A percentile compares a stretch with the other conserved stretches of the same genome.
Conservation (phyloP, 2,113 vertebrate genomes). For the Bubalus kerabau region DNA sequence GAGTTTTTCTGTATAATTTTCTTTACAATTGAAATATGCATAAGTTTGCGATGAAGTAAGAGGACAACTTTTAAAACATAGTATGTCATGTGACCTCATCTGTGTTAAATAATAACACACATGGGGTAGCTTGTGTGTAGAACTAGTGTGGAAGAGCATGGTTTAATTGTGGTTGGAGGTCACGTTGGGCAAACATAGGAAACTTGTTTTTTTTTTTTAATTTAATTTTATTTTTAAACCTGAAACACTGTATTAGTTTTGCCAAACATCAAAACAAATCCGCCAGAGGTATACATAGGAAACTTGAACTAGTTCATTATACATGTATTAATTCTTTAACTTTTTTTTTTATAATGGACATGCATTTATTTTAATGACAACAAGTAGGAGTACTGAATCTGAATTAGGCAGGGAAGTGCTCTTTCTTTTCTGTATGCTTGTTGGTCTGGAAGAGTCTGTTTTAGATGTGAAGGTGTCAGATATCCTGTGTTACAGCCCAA, state of each 20-base stretch:
- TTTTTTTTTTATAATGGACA: not conserved
- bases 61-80: not conserved
- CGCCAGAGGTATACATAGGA: too few species aligned
- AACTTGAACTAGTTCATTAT: not conserved
- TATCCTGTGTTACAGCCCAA: not conserved
- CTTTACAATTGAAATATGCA: not conserved
- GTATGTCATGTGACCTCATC: not conserved
- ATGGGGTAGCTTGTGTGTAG: not conserved
- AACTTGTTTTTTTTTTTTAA: not conserved
- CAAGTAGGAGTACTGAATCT: not conserved
- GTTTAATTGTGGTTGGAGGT: not conserved
- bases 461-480: not conserved
- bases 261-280: too few species aligned
- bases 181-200: accelerated
- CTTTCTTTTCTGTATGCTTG: not conserved
- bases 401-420: not conserved
- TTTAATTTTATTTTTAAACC: too few species aligned
- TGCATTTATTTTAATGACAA: not conserved
- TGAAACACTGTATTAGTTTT: too few species aligned
- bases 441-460: not conserved
- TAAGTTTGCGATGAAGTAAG: not conserved
- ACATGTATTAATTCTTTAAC: not conserved
- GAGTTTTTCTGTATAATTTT: not conserved
- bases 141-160: not conserved
- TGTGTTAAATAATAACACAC: not conserved